Conservation (phyloP, 2,888 invertebrate genomes). For the Marasmarcha lunaedactyla region DNA sequence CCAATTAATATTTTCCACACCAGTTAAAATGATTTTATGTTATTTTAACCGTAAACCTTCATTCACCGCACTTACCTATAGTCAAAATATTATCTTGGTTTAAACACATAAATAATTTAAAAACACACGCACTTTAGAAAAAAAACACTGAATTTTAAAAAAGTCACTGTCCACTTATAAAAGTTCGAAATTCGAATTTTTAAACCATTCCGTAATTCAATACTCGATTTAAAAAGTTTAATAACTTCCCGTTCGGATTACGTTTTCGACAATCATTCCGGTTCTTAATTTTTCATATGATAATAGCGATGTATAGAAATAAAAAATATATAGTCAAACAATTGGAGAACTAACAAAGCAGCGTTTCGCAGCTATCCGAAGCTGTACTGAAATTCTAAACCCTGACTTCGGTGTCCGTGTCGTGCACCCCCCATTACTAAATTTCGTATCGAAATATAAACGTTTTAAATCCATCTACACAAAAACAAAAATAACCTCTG, state of each 20-base stretch:
- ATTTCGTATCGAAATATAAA: conserved; percentile 42
- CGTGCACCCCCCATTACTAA: conserved; percentile 68
- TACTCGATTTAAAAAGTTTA: conserved; percentile 16
- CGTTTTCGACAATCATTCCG: conserved; percentile 15
- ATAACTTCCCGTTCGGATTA: conserved; percentile 5
- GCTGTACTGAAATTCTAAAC: conserved; percentile 71
- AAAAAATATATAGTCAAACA: conserved; percentile 63
- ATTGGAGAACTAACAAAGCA: conserved; percentile 62
- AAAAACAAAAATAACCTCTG: conserved; percentile 22
- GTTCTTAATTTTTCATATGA: conserved; percentile 22
- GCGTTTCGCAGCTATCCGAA: conserved; percentile 67
- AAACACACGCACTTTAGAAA: conserved; percentile 7
- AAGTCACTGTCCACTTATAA: conserved; percentile 13
- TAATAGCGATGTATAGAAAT: conserved; percentile 29
- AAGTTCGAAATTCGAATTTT: conserved; percentile 19
- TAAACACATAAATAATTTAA: conserved; percentile 22
- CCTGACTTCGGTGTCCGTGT: conserved; percentile 66
- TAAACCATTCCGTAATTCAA: conserved; percentile 26
- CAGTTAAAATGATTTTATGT: conserved; percentile 20
- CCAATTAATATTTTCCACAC: conserved; percentile 49
- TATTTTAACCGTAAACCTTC: conserved; percentile 41
- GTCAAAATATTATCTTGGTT: conserved; percentile 19
- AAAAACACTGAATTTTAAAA: conserved; percentile 8
- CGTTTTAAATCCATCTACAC: background rate
- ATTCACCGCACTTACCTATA: conserved; percentile 60